phyloP scores from a whole-genome alignment of 2,888 invertebrate genomes.

The Drosophila austrosaltans region DNA sequence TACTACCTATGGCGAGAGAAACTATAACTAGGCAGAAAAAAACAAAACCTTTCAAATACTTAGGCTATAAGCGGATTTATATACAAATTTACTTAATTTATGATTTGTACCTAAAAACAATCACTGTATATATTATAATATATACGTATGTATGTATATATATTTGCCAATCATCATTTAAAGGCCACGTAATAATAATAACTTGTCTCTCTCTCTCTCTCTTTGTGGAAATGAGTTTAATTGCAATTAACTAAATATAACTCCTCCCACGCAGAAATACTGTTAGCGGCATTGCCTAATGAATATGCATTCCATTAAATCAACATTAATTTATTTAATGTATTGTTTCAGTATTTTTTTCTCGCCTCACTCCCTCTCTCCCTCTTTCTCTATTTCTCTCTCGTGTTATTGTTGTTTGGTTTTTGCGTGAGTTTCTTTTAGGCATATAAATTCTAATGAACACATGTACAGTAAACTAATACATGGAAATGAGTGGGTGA shows the following conservation, averaged over 20 bases:
- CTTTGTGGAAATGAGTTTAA: conserved; percentile 43
- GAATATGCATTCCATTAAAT: conserved; percentile 79
- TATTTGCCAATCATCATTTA: conserved; percentile 6
- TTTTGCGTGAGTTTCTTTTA: conserved; percentile 31
- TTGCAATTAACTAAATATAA: conserved; percentile 77
- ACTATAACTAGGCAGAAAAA: not conserved
- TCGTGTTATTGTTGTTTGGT: conserved; percentile 30
- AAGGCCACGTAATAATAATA: conserved; percentile 5
- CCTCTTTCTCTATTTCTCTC: not conserved
- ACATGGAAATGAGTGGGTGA: conserved; percentile 30
- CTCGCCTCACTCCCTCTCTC: not conserved
- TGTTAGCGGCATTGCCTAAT: conserved; percentile 51
- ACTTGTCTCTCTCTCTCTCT: not conserved
- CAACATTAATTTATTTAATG: conserved; percentile 78
- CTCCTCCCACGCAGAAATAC: conserved; percentile 36
- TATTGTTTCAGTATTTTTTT: conserved; percentile 50
- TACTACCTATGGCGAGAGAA: not conserved
- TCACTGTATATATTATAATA: not conserved
- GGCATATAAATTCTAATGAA: conserved; percentile 49
- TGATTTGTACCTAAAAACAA: conserved; percentile 1
- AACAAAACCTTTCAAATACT: not conserved
- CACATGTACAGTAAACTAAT: conserved; percentile 29
- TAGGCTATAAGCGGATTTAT: conserved; percentile 1
- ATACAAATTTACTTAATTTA: conserved; percentile 10
- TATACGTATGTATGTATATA: not conserved